phyloP scores from a whole-genome alignment of 2,888 invertebrate genomes.

The Machimus atricapillus region DNA sequence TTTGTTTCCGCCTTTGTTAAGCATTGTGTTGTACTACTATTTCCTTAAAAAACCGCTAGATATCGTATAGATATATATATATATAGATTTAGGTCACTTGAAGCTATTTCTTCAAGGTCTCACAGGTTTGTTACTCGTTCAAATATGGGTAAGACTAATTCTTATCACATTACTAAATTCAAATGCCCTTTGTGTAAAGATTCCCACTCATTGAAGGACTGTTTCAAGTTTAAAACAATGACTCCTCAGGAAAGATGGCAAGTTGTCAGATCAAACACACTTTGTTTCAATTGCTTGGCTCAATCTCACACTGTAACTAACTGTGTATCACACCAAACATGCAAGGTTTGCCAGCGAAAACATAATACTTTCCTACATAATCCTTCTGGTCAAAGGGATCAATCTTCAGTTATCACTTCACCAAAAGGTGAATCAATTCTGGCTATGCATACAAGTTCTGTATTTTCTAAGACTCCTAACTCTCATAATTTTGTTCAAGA shows the following conservation, averaged over 20 bases:
- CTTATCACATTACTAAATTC: neutral
- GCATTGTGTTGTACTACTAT: too few relatives aligned
- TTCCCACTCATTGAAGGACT: neutral
- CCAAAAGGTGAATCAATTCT: too few relatives aligned
- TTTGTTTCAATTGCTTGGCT: neutral
- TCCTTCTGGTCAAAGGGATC: neutral
- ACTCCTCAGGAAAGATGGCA: neutral
- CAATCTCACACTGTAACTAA: neutral
- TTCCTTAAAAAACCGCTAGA: too few relatives aligned
- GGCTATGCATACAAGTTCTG: neutral
- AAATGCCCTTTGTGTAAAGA: neutral
- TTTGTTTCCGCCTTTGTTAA: too few relatives aligned
- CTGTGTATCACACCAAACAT: neutral
- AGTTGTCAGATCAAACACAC: neutral
- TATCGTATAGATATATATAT: too few relatives aligned
- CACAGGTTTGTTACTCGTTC: neutral
- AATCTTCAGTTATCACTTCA: too few relatives aligned
- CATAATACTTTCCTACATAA: neutral
- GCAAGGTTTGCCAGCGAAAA: neutral
- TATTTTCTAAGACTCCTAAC: neutral
- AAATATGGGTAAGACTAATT: too few relatives aligned
- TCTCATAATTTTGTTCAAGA: neutral
- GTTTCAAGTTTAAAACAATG: neutral
- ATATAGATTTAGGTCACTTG: constrained; percentile 1
- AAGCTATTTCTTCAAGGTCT: neutral